phyloP scores from a whole-genome alignment of 2,797 vertebrate species.

The Macroramphosus scolopax region DNA sequence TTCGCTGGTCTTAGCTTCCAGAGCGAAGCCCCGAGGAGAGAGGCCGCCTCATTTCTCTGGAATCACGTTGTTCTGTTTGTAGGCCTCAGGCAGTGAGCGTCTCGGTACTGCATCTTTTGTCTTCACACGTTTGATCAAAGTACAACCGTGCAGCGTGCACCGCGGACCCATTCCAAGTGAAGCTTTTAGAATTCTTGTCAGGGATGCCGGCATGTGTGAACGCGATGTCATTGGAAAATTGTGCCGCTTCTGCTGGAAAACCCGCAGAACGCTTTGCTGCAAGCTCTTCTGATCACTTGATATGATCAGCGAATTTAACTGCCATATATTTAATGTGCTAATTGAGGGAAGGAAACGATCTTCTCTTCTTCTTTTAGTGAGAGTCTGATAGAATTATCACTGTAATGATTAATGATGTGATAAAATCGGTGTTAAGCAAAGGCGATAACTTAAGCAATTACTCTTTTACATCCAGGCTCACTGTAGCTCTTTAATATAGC shows the following conservation, averaged over 20 bases:
- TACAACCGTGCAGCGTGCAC: constrained; percentile 9
- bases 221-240: constrained; percentile 11
- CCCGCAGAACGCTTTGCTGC: constrained; percentile 1
- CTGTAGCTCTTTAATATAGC: too few relatives aligned
- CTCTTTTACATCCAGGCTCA: too few relatives aligned
- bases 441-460: too few relatives aligned
- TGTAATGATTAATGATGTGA: too few relatives aligned
- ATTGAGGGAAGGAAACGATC: not conserved
- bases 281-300: constrained; percentile 7
- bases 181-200: constrained; percentile 42
- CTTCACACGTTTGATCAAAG: constrained; percentile 39
- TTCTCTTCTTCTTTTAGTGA: constrained; percentile 1
- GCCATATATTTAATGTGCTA: not conserved
- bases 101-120: constrained; percentile 21
- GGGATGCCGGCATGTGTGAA: constrained; percentile 7
- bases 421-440: too few relatives aligned
- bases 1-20: too few relatives aligned
- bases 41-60: constrained; percentile 19
- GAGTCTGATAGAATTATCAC: not conserved
- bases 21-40: too few relatives aligned
- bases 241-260: constrained; percentile 13
- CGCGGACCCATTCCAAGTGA: constrained; percentile 4
- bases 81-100: constrained; percentile 16
- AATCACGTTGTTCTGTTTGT: constrained; percentile 30
- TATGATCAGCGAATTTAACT: not conserved